Base-by-base conservation (phyloP, 2,888 invertebrate genomes). In the Hypselothyrea guttata region DNA sequence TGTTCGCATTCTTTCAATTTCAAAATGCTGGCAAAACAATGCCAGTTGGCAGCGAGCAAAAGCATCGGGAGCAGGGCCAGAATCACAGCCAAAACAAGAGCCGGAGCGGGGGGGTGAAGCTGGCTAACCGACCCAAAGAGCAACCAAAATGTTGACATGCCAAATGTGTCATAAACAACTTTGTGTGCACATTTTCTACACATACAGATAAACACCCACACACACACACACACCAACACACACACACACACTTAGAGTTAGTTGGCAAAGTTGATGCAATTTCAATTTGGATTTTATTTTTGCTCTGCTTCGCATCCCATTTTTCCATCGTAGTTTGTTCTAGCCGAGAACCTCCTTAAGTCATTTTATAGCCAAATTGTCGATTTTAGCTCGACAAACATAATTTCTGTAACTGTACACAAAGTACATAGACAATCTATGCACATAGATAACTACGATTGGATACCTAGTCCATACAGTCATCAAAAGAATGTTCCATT, bases 161-260 rank as follows among this genome's bases (percentile, higher is more conserved):
- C 67, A 69, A 69, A 69, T 69, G 72, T 69, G 72, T 67, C 67
- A 69, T 72, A 71, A 72, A 66, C 72, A 69, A 69, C 67, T 56
- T 69, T 61, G 48, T 59, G 59, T 71, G 59, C 55, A 42, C 55
- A 48, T 37, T 53, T 58, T 41, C 41, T n/a, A 34, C 7, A 9
- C 22, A 47, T 30, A 34, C 30, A 51, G 8, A 38, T 44, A 31
- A 28, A 30, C 38, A 34, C 8, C 12, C 15, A 27, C 22, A 15
- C 9, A 13, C 0, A 11, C 7, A 28, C 9, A 27, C 9, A 47
- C 18, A 40, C 30, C 7, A 7, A 30, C 27, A 31, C 8, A 8
- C 27, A 18, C 35, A 31, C 22, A 51, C 22, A 22, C 5, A 22
- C 22, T 22, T 22, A 22, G 8, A 46, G 31, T 42, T 46, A 37